These are phyloP conservation scores for Aplocera efformata DNA, from an alignment of 2,888 invertebrate species.

Conservation along the genomic window DNA sequence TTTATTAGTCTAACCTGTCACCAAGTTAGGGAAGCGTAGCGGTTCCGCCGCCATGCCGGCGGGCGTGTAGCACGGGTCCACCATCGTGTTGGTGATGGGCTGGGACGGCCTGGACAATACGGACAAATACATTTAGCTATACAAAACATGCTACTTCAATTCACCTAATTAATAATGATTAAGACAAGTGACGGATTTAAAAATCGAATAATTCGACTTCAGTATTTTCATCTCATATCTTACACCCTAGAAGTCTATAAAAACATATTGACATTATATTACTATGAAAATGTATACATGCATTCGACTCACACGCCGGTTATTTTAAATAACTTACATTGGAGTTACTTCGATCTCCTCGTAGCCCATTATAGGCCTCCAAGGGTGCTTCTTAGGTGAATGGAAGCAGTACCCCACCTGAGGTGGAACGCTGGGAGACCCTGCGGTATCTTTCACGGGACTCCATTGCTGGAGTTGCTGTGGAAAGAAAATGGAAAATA, in stretches of 20 bases:
- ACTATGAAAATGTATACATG: too few relatives aligned
- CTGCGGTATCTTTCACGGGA: conserved; percentile 83
- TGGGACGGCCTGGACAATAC: conserved; percentile 79
- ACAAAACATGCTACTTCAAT: too few relatives aligned
- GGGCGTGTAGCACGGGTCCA: conserved; percentile 85
- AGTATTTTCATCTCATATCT: too few relatives aligned
- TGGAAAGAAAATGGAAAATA: conserved; percentile 11
- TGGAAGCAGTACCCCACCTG: conserved; percentile 86
- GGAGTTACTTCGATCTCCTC: conserved; percentile 88
- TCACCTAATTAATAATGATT: too few relatives aligned
- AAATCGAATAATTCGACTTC: too few relatives aligned
- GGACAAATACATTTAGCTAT: background rate
- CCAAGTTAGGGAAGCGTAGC: conserved; percentile 89
- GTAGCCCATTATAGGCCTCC: conserved; percentile 89
- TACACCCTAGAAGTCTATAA: too few relatives aligned
- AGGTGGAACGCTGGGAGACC: conserved; percentile 81
- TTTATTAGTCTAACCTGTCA: conserved; percentile 77
- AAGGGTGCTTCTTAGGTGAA: conserved; percentile 87
- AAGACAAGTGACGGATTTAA: too few relatives aligned
- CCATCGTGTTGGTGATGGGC: conserved; percentile 86
- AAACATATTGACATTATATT: too few relatives aligned
- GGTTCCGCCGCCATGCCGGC: conserved; percentile 87
- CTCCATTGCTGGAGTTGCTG: conserved; percentile 92
- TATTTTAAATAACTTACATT: conserved; percentile 82
- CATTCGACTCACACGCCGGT: too few relatives aligned